Evolutionary conservation across 92 coral and sea anemone species (phyloP), one percentile per base, ranked within the genome.

Genomic region (Phenganax stokvisi): DNA sequence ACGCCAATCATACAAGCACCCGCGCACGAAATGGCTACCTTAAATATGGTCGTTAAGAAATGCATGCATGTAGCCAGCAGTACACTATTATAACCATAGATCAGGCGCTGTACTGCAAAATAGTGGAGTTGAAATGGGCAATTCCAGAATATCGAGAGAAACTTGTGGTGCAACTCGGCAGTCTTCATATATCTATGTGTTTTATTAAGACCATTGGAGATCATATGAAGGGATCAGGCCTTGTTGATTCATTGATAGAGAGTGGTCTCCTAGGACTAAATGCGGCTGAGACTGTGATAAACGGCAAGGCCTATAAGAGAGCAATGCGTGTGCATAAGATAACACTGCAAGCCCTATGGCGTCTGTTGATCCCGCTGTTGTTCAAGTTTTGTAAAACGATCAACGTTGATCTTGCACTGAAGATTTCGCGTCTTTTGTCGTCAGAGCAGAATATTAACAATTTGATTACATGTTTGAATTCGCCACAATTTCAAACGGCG

Each of bases 1-100:
- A 79, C 84, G 89, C 87, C 85, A 52, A 83, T 67, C 65, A 47
- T 88, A 67, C 79, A 81, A 72, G 86, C 88, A 20, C 87, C 87
- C 11, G 89, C 85, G 3, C 92, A 87, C 60, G 87, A 84, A 59
- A 28, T 81, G 15, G 89, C 81, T 60, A 89, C 92, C 5, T 62
- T 90, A 31, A 87, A 88, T 61, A 79, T 89, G 9, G 90, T 90
- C 54, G 89, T 87, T 9, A 83, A 62, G 70, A 78, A 57, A 56
- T 85, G 90, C 73, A 83, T 87, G 90, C 89, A 80, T 84, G 75
- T 87, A 10, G 63, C 90, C 87, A 85, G 70, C 85, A 51, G 7
- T 62, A 85, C 71, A 83, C 83, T 25, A 85, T 79, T 12, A 57
- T 79, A 44, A 82, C 89, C 52, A 87, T 86, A 8, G 89, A 86